Percentiles rank a stretch among this genome's conserved stretches.
phyloP scores from a whole-genome alignment of 2,888 invertebrate species.

The Trichogramma dendrolimi region DNA sequence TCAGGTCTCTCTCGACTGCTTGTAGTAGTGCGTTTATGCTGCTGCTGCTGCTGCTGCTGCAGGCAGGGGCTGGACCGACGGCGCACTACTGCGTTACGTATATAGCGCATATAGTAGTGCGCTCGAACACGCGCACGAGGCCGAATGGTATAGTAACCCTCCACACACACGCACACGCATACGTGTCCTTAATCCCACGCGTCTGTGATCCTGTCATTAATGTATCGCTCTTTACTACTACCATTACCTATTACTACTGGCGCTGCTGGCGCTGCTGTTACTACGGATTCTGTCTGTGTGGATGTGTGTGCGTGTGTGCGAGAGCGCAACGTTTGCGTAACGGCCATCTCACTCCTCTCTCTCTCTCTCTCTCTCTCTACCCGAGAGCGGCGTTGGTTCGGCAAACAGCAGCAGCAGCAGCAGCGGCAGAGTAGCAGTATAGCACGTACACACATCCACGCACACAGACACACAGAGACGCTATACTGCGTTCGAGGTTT shows the following conservation, averaged over 20 bases:
- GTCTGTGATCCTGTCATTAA: constrained; percentile 41
- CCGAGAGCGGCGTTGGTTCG: constrained; percentile 26
- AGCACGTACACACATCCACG: too few species aligned
- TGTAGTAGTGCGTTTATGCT: too few species aligned
- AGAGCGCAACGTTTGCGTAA: background rate
- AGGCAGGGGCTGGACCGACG: too few species aligned
- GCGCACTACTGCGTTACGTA: too few species aligned
- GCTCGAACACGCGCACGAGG: too few species aligned
- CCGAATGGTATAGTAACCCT: too few species aligned
- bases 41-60: too few species aligned
- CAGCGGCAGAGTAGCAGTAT: constrained; percentile 20
- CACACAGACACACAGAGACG: too few species aligned
- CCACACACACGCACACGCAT: constrained; percentile 5
- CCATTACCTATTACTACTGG: constrained; percentile 10
- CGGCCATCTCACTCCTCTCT: background rate
- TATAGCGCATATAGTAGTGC: too few species aligned
- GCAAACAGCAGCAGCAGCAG: constrained; percentile 35
- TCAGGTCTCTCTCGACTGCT: too few species aligned
- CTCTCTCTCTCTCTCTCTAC: constrained; percentile 15
- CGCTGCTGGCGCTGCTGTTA: constrained; percentile 8
- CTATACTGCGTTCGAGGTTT: constrained; percentile 16
- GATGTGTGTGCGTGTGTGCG: background rate
- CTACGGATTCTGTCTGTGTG: background rate
- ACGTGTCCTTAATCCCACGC: constrained; percentile 10
- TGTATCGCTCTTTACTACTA: constrained; percentile 37